Percentiles rank a stretch among this genome's conserved stretches.
These are phyloP conservation scores for Rhea pennata DNA, from an alignment of 2,113 vertebrate species.

Conservation along the genomic window DNA sequence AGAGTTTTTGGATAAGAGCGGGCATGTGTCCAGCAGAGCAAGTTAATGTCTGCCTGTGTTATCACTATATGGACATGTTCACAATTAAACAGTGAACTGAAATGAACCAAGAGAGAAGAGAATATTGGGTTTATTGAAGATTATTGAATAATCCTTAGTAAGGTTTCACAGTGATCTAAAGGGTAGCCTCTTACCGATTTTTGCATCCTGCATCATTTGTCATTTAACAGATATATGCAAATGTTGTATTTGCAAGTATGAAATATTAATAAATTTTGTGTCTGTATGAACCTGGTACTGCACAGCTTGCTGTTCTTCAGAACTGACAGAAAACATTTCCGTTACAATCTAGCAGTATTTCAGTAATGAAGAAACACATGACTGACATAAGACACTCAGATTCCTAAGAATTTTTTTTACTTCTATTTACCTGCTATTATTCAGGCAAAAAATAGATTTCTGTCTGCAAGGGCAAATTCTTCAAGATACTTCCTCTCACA, in stretches of 20 bases:
- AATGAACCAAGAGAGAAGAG: neutral
- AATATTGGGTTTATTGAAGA: neutral
- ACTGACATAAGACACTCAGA: neutral
- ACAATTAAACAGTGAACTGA: neutral
- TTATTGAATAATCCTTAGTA: neutral
- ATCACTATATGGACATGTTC: accelerated
- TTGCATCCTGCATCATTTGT: neutral
- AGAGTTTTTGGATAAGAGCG: neutral
- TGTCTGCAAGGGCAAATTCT: neutral
- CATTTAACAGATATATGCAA: neutral
- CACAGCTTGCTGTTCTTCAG: neutral
- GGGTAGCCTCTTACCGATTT: neutral
- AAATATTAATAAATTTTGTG: neutral
- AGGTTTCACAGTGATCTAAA: neutral
- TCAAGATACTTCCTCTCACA: neutral
- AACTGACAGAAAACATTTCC: neutral
- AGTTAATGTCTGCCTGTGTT: neutral
- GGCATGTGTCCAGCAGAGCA: neutral
- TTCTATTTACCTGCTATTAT: neutral
- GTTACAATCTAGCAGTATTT: neutral
- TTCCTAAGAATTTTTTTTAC: neutral
- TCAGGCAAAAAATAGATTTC: neutral
- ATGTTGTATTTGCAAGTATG: neutral
- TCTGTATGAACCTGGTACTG: neutral
- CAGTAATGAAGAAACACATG: neutral